phyloP scores from a whole-genome alignment of 2,113 vertebrate genomes.

The Furnarius figulus region DNA sequence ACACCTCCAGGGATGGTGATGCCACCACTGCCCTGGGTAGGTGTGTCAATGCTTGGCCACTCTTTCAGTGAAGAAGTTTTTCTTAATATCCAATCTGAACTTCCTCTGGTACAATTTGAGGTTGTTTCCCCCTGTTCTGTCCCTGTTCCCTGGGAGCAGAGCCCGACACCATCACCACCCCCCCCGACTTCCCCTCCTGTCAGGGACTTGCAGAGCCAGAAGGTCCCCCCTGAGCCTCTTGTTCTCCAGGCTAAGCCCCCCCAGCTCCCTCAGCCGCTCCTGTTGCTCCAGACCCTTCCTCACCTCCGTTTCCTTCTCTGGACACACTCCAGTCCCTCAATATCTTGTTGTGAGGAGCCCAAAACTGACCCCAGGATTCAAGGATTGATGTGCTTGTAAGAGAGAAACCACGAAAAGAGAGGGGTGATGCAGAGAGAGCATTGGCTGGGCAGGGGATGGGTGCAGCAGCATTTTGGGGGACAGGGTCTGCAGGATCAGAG shows the following conservation, averaged over 20 bases:
- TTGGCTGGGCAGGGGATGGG: not conserved
- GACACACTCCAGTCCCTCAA: not conserved
- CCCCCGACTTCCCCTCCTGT: not conserved
- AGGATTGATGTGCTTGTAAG: not conserved
- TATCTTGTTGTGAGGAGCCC: too few species aligned
- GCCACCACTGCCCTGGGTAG: not conserved
- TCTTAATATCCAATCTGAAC: not conserved
- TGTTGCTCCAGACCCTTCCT: not conserved
- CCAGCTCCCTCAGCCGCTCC: not conserved
- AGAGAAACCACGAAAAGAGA: not conserved
- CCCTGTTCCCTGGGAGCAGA: not conserved
- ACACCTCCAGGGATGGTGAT: not conserved
- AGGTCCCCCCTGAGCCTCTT: not conserved
- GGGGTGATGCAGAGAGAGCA: not conserved
- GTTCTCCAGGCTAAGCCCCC: not conserved
- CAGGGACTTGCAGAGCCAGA: not conserved
- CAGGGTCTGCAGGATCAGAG: not conserved
- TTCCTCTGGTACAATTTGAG: not conserved
- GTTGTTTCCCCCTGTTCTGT: accelerated
- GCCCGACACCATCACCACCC: not conserved
- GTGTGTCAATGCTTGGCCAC: not conserved
- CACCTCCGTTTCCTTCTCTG: not conserved
- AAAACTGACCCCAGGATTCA: not conserved
- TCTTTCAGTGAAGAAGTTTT: not conserved
- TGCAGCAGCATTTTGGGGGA: not conserved